A percentile compares a stretch with the other conserved stretches of the same genome.
phyloP scores from a whole-genome alignment of 1,140 invertebrate genomes.

The Sarcophaga bullata region DNA sequence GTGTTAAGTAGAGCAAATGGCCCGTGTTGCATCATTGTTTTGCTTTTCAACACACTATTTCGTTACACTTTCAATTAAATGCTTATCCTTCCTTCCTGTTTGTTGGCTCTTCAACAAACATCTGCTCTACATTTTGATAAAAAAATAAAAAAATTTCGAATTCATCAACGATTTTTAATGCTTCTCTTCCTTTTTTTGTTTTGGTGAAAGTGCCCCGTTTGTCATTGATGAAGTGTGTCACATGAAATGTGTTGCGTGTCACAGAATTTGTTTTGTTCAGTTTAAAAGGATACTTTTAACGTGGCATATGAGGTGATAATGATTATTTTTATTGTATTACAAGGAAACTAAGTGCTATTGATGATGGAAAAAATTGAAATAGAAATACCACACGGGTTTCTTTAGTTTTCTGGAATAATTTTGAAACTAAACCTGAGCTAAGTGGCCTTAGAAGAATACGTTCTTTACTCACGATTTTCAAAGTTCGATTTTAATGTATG shows the following conservation, averaged over 20 bases:
- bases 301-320: not conserved
- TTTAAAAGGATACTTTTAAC: not conserved
- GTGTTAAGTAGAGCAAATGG: slow-evolving; percentile 23
- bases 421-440: too few species aligned
- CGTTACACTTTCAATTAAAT: too few species aligned
- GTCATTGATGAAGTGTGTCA: slow-evolving; percentile 23
- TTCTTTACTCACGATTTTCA: too few species aligned
- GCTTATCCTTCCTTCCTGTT: too few species aligned
- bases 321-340: not conserved
- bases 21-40: not conserved
- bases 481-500: too few species aligned
- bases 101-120: too few species aligned
- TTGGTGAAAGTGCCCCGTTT: not conserved
- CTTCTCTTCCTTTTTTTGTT: not conserved
- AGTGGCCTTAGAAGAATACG: too few species aligned
- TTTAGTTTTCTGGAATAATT: too few species aligned
- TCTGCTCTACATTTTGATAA: too few species aligned
- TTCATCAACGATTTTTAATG: slow-evolving; percentile 4
- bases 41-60: too few species aligned
- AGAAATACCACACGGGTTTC: too few species aligned
- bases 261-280: not conserved
- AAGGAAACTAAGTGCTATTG: not conserved
- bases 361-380: not conserved
- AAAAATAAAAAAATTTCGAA: not conserved
- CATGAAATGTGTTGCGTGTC: not conserved